A percentile compares a stretch with the other conserved stretches of the same genome.
These are phyloP conservation scores for Electrona antarctica DNA, from an alignment of 2,113 vertebrate genomes.

Conservation along the genomic window DNA sequence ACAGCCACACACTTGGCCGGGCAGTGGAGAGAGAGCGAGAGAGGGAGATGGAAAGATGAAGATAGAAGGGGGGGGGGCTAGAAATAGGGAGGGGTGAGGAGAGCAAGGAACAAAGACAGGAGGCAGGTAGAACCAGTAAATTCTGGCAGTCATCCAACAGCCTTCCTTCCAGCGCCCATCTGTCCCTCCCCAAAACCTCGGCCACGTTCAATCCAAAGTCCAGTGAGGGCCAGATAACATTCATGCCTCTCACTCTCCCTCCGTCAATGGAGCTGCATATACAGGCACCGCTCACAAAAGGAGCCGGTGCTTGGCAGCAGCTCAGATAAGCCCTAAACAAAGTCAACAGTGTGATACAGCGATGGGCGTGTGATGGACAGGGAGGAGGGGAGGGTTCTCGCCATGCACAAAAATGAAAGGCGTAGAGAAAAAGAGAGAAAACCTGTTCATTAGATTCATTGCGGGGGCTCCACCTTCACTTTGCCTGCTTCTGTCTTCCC, in stretches of 20 bases:
- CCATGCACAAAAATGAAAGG: not conserved
- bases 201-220: slow-evolving; percentile 36
- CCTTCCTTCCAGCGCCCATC: slow-evolving; percentile 34
- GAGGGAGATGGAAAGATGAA: not conserved
- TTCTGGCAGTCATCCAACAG: slow-evolving; percentile 41
- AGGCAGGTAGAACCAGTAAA: not conserved
- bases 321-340: slow-evolving; percentile 65
- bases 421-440: not conserved
- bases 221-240: slow-evolving; percentile 58
- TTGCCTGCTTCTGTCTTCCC: not conserved
- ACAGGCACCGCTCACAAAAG: slow-evolving; percentile 28
- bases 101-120: too few species aligned
- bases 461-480: not conserved
- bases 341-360: slow-evolving; percentile 49
- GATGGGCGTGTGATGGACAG: slow-evolving; percentile 22
- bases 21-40: not conserved
- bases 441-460: not conserved
- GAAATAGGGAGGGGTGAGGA: not conserved
- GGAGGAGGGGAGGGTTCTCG: not conserved
- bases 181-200: slow-evolving; percentile 26
- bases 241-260: slow-evolving; percentile 35
- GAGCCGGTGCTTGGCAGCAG: slow-evolving; percentile 44
- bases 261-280: slow-evolving; percentile 39
- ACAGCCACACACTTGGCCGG: slow-evolving; percentile 5
- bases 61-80: not conserved